Conservation (phyloP, 2,797 vertebrate species). For the Sebastes diploproa region DNA sequence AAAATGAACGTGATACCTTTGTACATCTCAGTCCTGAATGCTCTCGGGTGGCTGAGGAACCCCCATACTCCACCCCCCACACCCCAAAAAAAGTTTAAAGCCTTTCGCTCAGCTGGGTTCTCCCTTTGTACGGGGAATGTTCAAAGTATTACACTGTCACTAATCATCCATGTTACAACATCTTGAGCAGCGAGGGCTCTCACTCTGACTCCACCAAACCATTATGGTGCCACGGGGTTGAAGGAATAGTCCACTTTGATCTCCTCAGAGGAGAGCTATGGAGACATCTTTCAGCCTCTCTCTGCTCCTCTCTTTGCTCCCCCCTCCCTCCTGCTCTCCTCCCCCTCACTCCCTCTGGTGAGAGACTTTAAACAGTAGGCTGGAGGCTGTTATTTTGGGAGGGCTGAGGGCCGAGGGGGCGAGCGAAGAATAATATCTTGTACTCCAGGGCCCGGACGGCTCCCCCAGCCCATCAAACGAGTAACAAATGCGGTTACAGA, state of each 20-base stretch:
- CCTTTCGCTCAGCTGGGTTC: constrained; percentile 84
- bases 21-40: constrained; percentile 80
- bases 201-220: constrained; percentile 74
- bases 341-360: constrained; percentile 73
- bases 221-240: constrained; percentile 71
- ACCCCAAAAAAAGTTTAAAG: constrained; percentile 75
- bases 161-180: constrained; percentile 79
- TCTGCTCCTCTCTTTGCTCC: constrained; percentile 59
- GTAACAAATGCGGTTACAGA: constrained; percentile 83
- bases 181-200: constrained; percentile 68
- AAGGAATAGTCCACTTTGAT: constrained; percentile 71
- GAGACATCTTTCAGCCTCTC: constrained; percentile 70
- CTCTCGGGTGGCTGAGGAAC: constrained; percentile 81
- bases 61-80: constrained; percentile 50
- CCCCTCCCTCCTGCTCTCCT: constrained; percentile 29
- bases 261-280: constrained; percentile 72
- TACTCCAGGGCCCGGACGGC: constrained; percentile 79
- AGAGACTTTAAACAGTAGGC: constrained; percentile 84
- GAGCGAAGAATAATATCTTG: constrained; percentile 85
- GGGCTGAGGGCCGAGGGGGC: constrained; percentile 62
- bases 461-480: constrained; percentile 83
- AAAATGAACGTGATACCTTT: constrained; percentile 84
- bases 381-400: constrained; percentile 83
- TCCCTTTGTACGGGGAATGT: constrained; percentile 78
- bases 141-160: constrained; percentile 80